Base-by-base conservation (phyloP, 2,797 vertebrate genomes). In the Takifugu rubripes region DNA sequence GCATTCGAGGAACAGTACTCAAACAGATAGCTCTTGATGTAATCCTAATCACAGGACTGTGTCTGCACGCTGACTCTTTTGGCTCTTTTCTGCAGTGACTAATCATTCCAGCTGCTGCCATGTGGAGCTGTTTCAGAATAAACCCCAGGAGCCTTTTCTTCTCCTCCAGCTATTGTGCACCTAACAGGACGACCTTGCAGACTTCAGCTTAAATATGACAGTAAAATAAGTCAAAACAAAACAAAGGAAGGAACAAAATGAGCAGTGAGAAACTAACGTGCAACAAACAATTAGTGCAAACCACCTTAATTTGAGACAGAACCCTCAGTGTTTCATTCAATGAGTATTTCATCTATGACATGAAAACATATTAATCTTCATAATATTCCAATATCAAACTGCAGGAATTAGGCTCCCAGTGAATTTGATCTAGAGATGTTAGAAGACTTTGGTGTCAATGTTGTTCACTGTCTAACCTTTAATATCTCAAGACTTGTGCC, bases 21-120 rank as follows among this genome's bases (percentile, higher is more conserved):
- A 15, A 55, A 45, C 21, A 60, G 43, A 64, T 51, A 55, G 64
- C 52, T 69, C 52, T 61, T 58, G 66, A 68, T 63, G 54, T 58
- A 75, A 70, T 68, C 48, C 59, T 77, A 67, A 6, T 65, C 46
- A 56, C 73, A 67, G 67, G 64, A 49, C 45, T 36, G 59, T 27
- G 21, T 55, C 66, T 66, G 43, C 43, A 49, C 64, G 72, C 68
- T 2, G 14, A 63, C 65, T 72, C 43, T 55, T 61, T 54, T 77
- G 77, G 68, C 74, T 67, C 31, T 51, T 54, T 72, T 56, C 59
- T 50, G 70, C 62, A 72, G 68, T 70, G 72, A 80, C 80, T 72
- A 82, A 84, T 80, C 42, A 74, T 80, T 77, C 77, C 75, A 83
- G 75, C 2, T 25, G 9, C 54, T 56, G 79, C 76, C 75, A 82